Percentiles rank a stretch among this genome's conserved stretches.
Evolutionary conservation across 2,797 vertebrate species (phyloP).

Genomic region (Nothura maculosa): DNA sequence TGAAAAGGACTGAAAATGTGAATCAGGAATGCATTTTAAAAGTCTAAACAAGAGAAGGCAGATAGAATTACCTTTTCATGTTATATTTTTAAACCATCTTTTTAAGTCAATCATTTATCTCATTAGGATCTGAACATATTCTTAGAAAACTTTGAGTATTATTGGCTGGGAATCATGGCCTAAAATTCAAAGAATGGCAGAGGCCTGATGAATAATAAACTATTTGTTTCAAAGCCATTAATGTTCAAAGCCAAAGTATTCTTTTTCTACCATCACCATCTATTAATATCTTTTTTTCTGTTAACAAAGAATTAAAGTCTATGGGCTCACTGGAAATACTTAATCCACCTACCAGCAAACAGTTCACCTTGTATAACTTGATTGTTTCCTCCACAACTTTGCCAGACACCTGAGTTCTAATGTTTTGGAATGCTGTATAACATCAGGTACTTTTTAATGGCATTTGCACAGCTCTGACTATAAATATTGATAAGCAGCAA

Average conservation of each 20-base stretch:
- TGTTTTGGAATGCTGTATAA: background rate
- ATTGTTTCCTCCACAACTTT: background rate
- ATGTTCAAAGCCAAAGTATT: background rate
- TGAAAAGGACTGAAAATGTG: background rate
- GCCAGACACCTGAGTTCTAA: background rate
- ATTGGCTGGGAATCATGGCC: background rate
- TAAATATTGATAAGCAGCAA: background rate
- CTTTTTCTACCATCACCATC: background rate
- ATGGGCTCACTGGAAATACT: background rate
- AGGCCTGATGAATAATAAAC: background rate
- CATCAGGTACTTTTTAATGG: background rate
- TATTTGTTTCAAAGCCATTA: background rate
- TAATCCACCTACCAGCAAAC: background rate
- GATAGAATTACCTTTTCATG: background rate
- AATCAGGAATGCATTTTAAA: background rate
- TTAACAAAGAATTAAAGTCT: background rate
- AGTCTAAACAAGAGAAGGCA: background rate
- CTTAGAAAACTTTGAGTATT: background rate
- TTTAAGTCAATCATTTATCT: background rate
- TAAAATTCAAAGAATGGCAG: background rate
- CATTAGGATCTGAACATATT: background rate
- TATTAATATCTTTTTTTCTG: background rate
- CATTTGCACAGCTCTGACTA: background rate
- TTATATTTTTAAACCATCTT: background rate
- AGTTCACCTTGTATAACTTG: background rate